These are phyloP conservation scores for Myrmecophaga tridactyla DNA, from an alignment of 2,113 vertebrate genomes.

Conservation along the genomic window DNA sequence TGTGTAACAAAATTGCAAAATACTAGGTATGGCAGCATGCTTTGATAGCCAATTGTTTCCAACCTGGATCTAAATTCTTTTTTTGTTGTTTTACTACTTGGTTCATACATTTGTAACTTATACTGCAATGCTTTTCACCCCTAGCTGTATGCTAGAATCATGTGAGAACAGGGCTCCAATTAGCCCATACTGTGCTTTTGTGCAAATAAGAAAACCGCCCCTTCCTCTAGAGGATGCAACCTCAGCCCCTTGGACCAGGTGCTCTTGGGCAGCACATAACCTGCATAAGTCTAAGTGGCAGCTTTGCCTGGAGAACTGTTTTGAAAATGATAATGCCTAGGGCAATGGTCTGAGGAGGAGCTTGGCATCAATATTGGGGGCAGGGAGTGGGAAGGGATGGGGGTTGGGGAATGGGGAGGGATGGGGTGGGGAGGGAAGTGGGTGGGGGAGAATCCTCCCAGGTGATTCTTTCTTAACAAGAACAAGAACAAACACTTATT, in stretches of 20 bases:
- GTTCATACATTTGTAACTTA: background rate
- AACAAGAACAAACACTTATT: background rate
- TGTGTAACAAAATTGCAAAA: background rate
- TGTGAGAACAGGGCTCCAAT: too few relatives aligned
- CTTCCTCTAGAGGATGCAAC: background rate
- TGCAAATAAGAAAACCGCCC: background rate
- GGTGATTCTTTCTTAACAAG: too few relatives aligned
- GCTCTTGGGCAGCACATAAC: background rate
- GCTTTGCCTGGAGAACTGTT: background rate
- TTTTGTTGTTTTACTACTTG: background rate
- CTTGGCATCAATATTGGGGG: background rate
- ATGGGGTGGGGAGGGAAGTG: too few relatives aligned
- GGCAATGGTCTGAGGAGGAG: background rate
- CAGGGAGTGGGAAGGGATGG: too few relatives aligned
- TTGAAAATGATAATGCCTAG: background rate
- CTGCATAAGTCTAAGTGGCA: too few relatives aligned
- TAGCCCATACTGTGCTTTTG: background rate
- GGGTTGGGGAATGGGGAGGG: too few relatives aligned
- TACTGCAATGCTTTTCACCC: background rate
- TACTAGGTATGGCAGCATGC: background rate
- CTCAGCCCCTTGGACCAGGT: background rate
- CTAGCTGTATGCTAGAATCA: background rate
- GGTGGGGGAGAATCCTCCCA: too few relatives aligned
- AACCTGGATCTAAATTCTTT: background rate
- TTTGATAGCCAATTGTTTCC: background rate